Percentiles rank a stretch among this genome's conserved stretches.
phyloP scores from a whole-genome alignment of 2,113 vertebrate genomes.

The Labrus mixtus region DNA sequence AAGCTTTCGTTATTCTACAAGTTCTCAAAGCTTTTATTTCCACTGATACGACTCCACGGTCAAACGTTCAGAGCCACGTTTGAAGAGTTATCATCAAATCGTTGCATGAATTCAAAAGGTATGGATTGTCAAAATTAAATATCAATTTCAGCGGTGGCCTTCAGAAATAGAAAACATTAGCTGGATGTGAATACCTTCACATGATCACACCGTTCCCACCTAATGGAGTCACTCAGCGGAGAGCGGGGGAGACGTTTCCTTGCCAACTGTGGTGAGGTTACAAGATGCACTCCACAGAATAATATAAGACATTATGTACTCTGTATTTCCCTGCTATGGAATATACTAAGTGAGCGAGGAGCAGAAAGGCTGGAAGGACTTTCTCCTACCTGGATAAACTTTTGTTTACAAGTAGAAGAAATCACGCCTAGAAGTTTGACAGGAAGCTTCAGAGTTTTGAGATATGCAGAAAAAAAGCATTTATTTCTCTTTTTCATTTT shows the following conservation, averaged over 20 bases:
- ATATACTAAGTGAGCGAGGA: background rate
- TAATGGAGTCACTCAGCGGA: conserved; percentile 20
- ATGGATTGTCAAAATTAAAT: background rate
- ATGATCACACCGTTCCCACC: conserved; percentile 19
- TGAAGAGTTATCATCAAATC: background rate
- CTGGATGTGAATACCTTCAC: background rate
- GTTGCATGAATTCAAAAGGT: background rate
- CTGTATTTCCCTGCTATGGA: background rate
- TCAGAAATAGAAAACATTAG: background rate
- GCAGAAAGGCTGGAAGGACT: background rate
- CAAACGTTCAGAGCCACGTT: too few relatives aligned
- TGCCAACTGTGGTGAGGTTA: conserved; percentile 62
- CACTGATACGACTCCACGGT: too few relatives aligned
- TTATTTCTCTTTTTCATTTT: too few relatives aligned
- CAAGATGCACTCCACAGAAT: conserved; percentile 33
- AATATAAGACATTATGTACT: conserved; percentile 33
- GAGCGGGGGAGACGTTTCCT: conserved; percentile 56
- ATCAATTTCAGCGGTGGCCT: background rate
- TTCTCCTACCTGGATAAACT: background rate
- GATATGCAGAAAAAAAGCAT: too few relatives aligned
- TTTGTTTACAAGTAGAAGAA: background rate
- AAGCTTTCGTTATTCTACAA: too few relatives aligned
- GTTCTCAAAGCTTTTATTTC: too few relatives aligned
- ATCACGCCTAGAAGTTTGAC: background rate
- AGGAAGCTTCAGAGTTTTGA: too few relatives aligned